Evolutionary conservation across 2,797 vertebrate genomes (phyloP).

Genomic region (Anisognathus igniventris): DNA sequence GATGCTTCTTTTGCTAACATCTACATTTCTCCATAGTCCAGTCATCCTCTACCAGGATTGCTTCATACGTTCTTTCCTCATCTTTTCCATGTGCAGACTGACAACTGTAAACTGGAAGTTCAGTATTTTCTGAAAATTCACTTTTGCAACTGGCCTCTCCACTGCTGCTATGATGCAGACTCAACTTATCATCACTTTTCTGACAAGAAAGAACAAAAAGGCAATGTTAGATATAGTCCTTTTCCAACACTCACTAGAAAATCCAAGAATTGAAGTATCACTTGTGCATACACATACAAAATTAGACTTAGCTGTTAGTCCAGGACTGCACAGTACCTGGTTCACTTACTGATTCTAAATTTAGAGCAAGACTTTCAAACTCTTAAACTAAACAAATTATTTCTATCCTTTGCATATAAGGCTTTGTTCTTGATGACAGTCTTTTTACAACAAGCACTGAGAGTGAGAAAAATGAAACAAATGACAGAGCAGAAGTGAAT

Average conservation of each 20-base stretch:
- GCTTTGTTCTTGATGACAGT: neutral
- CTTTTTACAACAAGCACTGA: neutral
- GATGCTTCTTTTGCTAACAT: neutral
- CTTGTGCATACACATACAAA: neutral
- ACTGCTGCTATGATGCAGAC: conserved; percentile 51
- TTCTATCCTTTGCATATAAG: neutral
- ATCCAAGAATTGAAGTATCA: neutral
- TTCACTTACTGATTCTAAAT: neutral
- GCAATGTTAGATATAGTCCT: neutral
- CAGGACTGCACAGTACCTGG: neutral
- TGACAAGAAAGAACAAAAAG: conserved; percentile 3
- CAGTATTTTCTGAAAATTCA: conserved; percentile 60
- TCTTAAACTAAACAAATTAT: neutral
- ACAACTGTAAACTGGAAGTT: conserved; percentile 8
- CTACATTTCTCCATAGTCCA: conserved; percentile 67
- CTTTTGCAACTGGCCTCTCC: conserved; percentile 56
- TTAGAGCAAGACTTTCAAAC: neutral
- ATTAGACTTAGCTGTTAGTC: neutral
- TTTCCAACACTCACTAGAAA: neutral
- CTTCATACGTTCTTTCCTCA: conserved; percentile 49
- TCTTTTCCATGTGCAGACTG: conserved; percentile 36
- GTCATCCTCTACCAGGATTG: conserved; percentile 44
- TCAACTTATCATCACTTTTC: conserved; percentile 65
- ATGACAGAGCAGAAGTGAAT: neutral
- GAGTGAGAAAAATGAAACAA: neutral